Evolutionary conservation across 2,113 vertebrate genomes (phyloP), one percentile per base, ranked within the genome.

Genomic region (Otis tarda): DNA sequence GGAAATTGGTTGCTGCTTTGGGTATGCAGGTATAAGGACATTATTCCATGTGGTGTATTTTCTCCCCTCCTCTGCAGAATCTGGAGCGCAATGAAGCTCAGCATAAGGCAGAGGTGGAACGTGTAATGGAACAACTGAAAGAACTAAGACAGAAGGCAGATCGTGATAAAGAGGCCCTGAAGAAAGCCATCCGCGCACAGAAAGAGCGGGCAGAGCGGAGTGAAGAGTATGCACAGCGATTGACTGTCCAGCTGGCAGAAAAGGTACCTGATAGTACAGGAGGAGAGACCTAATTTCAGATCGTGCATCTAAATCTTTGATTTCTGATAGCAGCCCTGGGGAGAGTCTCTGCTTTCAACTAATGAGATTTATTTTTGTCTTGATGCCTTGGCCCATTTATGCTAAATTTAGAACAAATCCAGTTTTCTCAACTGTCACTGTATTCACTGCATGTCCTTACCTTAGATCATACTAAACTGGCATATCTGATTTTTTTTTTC

Each of bases 171-270:
- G 99, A 99, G 25, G 97, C 97, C n/a, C 96, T 99, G 87, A 99
- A 99, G 96, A 98, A 97, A 97, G 98, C 98, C 1, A 96, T 98
- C 9, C 96, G 97, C 10, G 98, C 98, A 2, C 99, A 99, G 96
- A 99, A 99, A 69, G 98, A 98, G 35, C 96, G 98, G 37, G 99
- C 99, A 0, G 98, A 99, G 96, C 97, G 98, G 57, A 98, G 98
- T 2, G 98, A 99, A 83, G 98, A 98, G 39, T 98, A 98, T 0
- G 98, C 98, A 1, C 97, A 98, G 71, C 98, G 98, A 70, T 90
- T 99, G 77, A 97, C 97, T 9, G 81, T 90, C 50, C 98, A 99
- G 83, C 97, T 99, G 3, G 80, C 98, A 13, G 98, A 99, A 68
- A 98, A 99, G 98, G 99, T 99, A 88, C 49, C 5, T 28, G 45